phyloP scores from a whole-genome alignment of 1,140 invertebrate genomes.

The Eumaeus atala region DNA sequence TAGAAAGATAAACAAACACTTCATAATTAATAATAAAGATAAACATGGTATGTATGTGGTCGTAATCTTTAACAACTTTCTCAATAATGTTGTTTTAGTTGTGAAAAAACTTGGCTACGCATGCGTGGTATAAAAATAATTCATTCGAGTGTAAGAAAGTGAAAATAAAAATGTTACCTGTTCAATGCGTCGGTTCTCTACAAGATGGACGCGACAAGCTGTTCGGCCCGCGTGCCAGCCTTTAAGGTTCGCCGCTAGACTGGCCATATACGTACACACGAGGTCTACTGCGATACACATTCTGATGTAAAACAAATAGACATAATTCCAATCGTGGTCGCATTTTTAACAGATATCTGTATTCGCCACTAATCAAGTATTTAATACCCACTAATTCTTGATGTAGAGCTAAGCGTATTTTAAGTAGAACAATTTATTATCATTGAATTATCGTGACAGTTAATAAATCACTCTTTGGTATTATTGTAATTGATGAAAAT shows the following conservation, averaged over 20 bases:
- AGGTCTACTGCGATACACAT: constrained; percentile 13
- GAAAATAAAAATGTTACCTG: constrained; percentile 35
- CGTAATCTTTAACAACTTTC: background rate
- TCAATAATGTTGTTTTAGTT: constrained; percentile 7
- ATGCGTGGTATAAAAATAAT: constrained; percentile 12
- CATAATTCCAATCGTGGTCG: background rate
- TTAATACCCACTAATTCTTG: background rate
- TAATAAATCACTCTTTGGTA: no score
- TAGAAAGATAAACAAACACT: no score
- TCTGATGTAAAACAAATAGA: constrained; percentile 10
- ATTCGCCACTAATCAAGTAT: background rate
- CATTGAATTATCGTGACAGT: no score
- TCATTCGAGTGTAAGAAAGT: constrained; percentile 32
- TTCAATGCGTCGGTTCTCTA: constrained; percentile 38
- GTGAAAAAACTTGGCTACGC: background rate
- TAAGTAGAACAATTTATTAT: no score
- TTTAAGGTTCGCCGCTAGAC: constrained; percentile 23
- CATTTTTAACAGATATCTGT: constrained; percentile 5
- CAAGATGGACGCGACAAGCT: constrained; percentile 45
- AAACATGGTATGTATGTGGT: no score
- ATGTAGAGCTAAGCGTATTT: no score
- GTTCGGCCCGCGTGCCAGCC: constrained; percentile 27
- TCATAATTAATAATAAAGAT: no score
- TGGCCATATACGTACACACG: constrained; percentile 12
- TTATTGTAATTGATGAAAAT: no score